Evolutionary conservation across 2,113 vertebrate genomes (phyloP).

Genomic region (Lophius piscatorius): DNA sequence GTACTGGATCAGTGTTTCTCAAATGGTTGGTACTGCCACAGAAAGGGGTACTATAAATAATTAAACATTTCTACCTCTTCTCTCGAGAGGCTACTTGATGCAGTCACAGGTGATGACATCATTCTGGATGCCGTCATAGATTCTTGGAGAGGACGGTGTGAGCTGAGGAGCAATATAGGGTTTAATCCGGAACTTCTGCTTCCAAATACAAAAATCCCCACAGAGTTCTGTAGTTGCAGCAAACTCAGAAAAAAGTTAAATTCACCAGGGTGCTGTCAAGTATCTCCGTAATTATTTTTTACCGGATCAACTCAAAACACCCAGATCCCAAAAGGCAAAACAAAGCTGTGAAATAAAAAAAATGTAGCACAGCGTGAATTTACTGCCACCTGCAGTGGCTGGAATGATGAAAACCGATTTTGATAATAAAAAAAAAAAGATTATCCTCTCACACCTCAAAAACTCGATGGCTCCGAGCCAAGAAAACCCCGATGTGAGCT

Average conservation of each 20-base stretch:
- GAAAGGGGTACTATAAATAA: too few species aligned
- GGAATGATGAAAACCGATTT: conserved; percentile 52
- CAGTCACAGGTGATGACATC: too few species aligned
- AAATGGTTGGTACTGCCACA: too few species aligned
- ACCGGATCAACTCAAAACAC: conserved; percentile 31
- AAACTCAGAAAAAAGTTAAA: conserved; percentile 16
- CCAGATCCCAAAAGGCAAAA: conserved; percentile 38
- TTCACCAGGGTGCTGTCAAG: conserved; percentile 36
- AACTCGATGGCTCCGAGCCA: conserved; percentile 51
- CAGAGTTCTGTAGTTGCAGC: background rate
- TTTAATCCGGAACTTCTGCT: too few species aligned
- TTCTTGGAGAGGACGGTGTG: too few species aligned
- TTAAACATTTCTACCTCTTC: too few species aligned
- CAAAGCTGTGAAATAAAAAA: conserved; percentile 18
- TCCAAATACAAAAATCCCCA: too few species aligned
- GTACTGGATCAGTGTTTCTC: too few species aligned
- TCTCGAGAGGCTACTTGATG: too few species aligned
- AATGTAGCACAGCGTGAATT: conserved; percentile 24
- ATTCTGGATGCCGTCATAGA: too few species aligned
- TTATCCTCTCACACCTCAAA: conserved; percentile 64
- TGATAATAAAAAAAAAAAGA: conserved; percentile 63
- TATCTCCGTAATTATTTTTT: conserved; percentile 36
- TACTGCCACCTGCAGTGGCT: conserved; percentile 58
- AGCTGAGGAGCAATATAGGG: too few species aligned
- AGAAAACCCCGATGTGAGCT: conserved; percentile 50